Percentiles rank a stretch among this genome's conserved stretches.
phyloP scores from a whole-genome alignment of 2,113 vertebrate species.

The Sitta europaea region DNA sequence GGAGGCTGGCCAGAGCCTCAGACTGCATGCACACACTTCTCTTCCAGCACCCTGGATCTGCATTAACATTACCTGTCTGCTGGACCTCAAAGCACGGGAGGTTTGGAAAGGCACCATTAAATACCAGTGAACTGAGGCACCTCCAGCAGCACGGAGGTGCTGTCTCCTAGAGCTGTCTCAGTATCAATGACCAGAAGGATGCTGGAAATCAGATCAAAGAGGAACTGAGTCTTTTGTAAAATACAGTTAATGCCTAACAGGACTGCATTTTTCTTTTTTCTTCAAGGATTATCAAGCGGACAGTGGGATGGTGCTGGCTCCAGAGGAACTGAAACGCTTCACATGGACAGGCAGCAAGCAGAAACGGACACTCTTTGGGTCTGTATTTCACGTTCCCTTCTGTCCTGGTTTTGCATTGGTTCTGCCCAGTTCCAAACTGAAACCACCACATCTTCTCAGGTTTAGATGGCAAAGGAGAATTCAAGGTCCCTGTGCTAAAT shows the following conservation, averaged over 20 bases:
- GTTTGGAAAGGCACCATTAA: not conserved
- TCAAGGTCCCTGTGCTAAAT: not conserved
- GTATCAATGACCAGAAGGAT: rapidly evolving
- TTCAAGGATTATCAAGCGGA: constrained; percentile 82
- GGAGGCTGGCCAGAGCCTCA: not conserved
- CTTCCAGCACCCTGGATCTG: not conserved
- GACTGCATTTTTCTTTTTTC: not conserved
- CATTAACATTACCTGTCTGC: not conserved
- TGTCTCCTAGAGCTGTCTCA: not conserved
- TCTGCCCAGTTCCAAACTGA: too few relatives aligned
- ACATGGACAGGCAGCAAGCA: constrained; percentile 76
- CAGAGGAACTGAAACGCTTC: constrained; percentile 81
- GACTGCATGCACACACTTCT: not conserved
- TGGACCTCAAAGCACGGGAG: not conserved
- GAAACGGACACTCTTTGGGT: constrained; percentile 69
- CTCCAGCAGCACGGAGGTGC: not conserved
- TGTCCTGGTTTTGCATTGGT: too few relatives aligned
- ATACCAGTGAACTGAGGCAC: not conserved
- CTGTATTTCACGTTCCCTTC: not conserved
- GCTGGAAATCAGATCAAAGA: not conserved
- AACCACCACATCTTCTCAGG: not conserved
- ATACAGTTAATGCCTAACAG: not conserved
- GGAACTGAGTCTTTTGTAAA: not conserved
- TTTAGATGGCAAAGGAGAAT: not conserved
- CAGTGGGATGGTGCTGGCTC: constrained; percentile 81